Conservation (phyloP, 1,140 invertebrate genomes). For the Octopus bimaculoides region DNA sequence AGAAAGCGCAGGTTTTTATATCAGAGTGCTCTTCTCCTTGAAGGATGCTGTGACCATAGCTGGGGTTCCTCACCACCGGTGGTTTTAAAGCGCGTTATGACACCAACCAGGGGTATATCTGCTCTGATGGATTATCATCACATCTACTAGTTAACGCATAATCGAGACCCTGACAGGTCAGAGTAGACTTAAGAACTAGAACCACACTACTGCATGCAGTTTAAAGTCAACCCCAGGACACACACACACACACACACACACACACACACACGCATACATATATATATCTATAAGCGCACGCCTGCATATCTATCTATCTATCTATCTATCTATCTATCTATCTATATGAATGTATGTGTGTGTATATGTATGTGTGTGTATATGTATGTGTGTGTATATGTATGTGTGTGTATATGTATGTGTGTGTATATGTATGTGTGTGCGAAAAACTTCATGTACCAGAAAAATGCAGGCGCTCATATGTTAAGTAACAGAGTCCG, state of each 20-base stretch:
- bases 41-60: too few relatives aligned
- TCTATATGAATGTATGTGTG: neutral
- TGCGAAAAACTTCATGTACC: neutral
- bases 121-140: too few relatives aligned
- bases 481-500: too few relatives aligned
- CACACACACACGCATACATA: neutral
- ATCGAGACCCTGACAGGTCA: too few relatives aligned
- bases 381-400: neutral
- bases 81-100: too few relatives aligned
- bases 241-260: neutral
- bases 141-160: too few relatives aligned
- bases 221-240: neutral
- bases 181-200: too few relatives aligned
- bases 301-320: neutral
- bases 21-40: too few relatives aligned
- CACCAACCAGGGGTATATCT: too few relatives aligned
- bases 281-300: neutral
- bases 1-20: too few relatives aligned
- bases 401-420: neutral
- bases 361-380: neutral
- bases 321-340: neutral
- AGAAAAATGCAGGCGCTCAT: neutral
- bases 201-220: too few relatives aligned
- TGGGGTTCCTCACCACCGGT: too few relatives aligned
- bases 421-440: neutral